These are phyloP conservation scores for Clamator glandarius DNA, from an alignment of 2,797 vertebrate species.

Conservation along the genomic window DNA sequence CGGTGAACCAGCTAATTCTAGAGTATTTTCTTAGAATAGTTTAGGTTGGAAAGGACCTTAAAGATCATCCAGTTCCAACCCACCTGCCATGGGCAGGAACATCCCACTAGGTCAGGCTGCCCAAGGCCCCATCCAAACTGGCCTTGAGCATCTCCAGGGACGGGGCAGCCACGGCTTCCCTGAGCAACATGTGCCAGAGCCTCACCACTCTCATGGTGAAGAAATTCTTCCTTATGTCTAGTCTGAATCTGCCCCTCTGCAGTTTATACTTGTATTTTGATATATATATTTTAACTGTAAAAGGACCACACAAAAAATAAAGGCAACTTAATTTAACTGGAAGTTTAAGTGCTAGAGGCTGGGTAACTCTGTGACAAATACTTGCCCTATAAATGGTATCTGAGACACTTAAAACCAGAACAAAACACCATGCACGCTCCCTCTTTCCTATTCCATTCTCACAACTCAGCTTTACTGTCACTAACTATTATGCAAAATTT, in stretches of 20 bases:
- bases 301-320: not conserved
- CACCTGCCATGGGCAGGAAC: no score
- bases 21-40: not conserved
- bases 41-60: no score
- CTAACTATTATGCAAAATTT: not conserved
- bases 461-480: slow-evolving; percentile 15
- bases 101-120: no score
- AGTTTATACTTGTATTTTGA: not conserved
- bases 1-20: not conserved
- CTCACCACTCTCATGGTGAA: no score
- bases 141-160: no score
- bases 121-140: no score
- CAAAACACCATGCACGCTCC: not conserved
- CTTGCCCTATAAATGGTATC: not conserved
- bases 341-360: not conserved
- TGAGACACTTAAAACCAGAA: not conserved
- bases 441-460: slow-evolving; percentile 5
- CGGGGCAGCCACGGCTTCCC: no score
- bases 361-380: not conserved
- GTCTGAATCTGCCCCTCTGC: no score
- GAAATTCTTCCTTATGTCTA: no score
- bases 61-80: no score
- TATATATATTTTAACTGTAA: not conserved
- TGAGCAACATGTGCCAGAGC: no score
- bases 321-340: not conserved